Evolutionary conservation across 1,140 invertebrate genomes (phyloP).

Genomic region (Cataglyphis hispanica): DNA sequence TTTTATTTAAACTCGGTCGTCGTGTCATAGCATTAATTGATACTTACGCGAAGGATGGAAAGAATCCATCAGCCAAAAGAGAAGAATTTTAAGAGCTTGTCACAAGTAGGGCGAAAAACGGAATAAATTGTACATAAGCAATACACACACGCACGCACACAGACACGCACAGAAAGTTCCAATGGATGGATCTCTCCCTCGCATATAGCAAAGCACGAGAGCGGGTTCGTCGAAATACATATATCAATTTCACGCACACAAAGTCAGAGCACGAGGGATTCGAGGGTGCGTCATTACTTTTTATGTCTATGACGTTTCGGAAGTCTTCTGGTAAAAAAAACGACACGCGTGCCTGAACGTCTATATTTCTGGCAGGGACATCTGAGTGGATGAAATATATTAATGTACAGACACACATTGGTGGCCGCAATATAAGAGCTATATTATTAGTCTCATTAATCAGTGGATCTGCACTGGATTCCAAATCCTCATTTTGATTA

Average conservation of each 20-base stretch:
- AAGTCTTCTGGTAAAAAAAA: not conserved
- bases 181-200: not conserved
- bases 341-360: not conserved
- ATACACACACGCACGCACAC: not conserved
- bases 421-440: constrained; percentile 21
- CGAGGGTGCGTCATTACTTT: constrained; percentile 15
- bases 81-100: constrained; percentile 52
- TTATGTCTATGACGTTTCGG: constrained; percentile 7
- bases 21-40: constrained; percentile 61
- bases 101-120: constrained; percentile 8
- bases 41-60: not conserved
- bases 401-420: constrained; percentile 14
- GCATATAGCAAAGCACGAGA: not conserved
- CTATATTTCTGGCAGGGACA: not conserved
- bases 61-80: not conserved
- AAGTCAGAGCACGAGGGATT: constrained; percentile 6
- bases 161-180: not conserved
- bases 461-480: not conserved
- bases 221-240: constrained; percentile 8
- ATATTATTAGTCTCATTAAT: constrained; percentile 45
- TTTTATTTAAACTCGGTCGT: not conserved
- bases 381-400: constrained; percentile 16
- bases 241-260: constrained; percentile 44
- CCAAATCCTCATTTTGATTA: constrained; percentile 4
- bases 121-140: constrained; percentile 47